phyloP scores from a whole-genome alignment of 2,888 invertebrate genomes.

The Seira ritae region DNA sequence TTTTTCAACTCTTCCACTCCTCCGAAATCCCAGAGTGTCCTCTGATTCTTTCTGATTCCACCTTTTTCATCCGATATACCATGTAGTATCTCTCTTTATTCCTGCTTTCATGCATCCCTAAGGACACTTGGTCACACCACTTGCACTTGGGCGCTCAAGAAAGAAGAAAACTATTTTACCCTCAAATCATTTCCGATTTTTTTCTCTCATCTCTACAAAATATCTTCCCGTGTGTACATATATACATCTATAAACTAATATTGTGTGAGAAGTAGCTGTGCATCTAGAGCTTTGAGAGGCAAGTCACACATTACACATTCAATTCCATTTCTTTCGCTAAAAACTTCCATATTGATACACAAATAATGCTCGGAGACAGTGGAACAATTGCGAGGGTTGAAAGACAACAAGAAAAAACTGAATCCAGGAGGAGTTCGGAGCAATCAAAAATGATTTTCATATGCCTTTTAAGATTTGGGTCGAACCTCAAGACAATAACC shows the following conservation, averaged over 20 bases:
- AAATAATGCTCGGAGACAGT: background rate
- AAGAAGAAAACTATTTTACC: conserved; percentile 48
- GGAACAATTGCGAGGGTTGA: background rate
- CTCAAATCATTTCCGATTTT: conserved; percentile 59
- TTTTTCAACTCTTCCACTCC: conserved; percentile 29
- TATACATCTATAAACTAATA: no score
- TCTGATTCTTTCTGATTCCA: conserved; percentile 24
- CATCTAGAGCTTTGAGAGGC: conserved; percentile 30
- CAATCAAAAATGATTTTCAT: no score
- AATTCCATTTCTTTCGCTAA: conserved; percentile 24
- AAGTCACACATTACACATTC: conserved; percentile 50
- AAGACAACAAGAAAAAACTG: no score
- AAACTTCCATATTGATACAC: background rate
- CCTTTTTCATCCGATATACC: conserved; percentile 42
- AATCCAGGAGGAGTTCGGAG: no score
- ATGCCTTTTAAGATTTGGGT: no score
- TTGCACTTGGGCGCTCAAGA: conserved; percentile 11
- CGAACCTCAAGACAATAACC: no score
- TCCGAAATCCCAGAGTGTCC: no score
- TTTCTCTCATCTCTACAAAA: conserved; percentile 33
- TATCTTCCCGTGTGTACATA: conserved; percentile 38
- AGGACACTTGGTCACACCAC: conserved; percentile 70
- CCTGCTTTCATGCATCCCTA: conserved; percentile 66
- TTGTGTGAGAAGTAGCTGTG: background rate
- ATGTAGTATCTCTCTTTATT: conserved; percentile 45